Evolutionary conservation across 2,797 vertebrate genomes (phyloP).

Genomic region (Anabacerthia variegaticeps): DNA sequence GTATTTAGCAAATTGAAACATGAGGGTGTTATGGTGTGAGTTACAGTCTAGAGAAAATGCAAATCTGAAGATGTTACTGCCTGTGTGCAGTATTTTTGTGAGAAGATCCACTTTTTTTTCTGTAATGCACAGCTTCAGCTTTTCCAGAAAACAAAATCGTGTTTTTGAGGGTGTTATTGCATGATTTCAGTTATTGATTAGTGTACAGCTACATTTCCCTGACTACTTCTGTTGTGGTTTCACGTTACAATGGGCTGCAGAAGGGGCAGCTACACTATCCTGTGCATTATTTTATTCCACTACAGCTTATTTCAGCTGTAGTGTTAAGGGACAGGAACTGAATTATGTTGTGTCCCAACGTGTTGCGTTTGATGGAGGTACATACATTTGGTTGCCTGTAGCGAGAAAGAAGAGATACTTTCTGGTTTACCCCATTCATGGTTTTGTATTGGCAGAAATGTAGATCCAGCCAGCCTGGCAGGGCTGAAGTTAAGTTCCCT

Average conservation of each 20-base stretch:
- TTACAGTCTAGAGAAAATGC: background rate
- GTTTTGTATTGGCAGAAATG: background rate
- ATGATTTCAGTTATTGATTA: background rate
- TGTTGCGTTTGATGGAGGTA: background rate
- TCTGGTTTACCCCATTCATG: background rate
- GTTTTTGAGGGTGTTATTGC: background rate
- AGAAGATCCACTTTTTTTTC: background rate
- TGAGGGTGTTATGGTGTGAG: background rate
- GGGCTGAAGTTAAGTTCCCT: background rate
- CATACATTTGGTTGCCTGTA: background rate
- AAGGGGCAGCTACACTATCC: background rate
- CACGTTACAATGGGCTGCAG: background rate
- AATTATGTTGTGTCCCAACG: background rate
- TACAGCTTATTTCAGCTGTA: background rate
- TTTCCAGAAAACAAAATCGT: background rate
- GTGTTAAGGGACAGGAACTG: background rate
- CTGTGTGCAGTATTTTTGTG: background rate
- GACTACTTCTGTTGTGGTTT: background rate
- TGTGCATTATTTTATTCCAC: background rate
- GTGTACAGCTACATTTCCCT: background rate
- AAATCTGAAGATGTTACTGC: background rate
- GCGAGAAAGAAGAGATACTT: background rate
- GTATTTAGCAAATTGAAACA: background rate
- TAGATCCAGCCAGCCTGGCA: background rate
- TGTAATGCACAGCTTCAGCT: background rate